Conservation (phyloP, 1,140 invertebrate species). For the Babylonia areolata region DNA sequence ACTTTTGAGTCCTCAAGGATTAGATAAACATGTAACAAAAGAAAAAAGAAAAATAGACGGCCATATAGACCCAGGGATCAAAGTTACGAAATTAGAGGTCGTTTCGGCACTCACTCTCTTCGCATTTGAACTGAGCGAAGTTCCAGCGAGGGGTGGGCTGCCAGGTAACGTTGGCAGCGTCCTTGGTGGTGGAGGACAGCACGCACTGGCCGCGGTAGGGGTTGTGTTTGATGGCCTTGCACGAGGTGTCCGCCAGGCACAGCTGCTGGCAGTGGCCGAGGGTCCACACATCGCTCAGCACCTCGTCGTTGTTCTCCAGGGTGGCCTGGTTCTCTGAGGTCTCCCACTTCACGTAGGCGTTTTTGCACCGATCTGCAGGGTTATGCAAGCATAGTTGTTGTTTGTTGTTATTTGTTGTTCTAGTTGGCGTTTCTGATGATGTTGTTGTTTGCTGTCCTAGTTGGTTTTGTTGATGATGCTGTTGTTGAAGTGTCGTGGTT, state of each 20-base stretch:
- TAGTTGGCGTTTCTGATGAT: too few species aligned
- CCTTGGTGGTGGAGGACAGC: background rate
- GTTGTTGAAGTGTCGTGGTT: too few species aligned
- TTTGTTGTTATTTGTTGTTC: too few species aligned
- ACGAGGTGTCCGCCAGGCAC: conserved; percentile 44
- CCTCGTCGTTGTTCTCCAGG: conserved; percentile 30
- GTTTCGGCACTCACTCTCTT: conserved; percentile 13
- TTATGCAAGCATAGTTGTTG: too few species aligned
- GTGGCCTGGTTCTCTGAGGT: conserved; percentile 18
- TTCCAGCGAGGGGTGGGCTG: conserved; percentile 50
- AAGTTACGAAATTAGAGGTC: too few species aligned
- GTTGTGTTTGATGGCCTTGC: conserved; percentile 49
- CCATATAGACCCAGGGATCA: too few species aligned
- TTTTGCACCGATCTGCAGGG: conserved; percentile 51
- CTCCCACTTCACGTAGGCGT: conserved; percentile 48
- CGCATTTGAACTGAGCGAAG: conserved; percentile 20
- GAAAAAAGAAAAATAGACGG: too few species aligned
- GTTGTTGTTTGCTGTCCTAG: too few species aligned
- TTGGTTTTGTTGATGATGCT: too few species aligned
- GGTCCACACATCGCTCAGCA: conserved; percentile 48
- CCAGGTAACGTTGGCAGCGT: background rate
- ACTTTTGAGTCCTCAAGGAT: too few species aligned
- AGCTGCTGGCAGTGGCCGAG: conserved; percentile 36
- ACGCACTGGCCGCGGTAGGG: conserved; percentile 39
- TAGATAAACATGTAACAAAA: too few species aligned